A percentile compares a stretch with the other conserved stretches of the same genome.
phyloP scores from a whole-genome alignment of 2,113 vertebrate species.

The Gymnogyps californianus region DNA sequence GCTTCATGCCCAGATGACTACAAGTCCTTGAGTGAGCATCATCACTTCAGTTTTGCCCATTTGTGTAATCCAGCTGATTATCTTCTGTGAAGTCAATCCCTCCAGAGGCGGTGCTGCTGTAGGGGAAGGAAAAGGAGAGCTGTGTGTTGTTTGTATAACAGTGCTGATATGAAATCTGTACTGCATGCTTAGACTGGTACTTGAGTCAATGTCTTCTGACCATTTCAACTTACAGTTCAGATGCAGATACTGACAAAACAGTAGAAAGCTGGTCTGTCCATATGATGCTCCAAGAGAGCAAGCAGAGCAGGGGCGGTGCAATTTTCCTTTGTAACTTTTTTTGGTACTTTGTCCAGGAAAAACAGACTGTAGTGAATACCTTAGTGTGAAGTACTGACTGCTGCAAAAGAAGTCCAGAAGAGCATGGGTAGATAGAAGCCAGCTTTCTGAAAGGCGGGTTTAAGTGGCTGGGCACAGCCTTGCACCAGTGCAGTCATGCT shows the following conservation, averaged over 20 bases:
- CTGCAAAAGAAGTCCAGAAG: background rate
- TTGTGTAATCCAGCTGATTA: background rate
- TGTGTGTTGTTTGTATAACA: background rate
- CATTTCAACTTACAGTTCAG: background rate
- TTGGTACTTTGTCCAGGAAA: background rate
- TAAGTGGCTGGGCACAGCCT: background rate
- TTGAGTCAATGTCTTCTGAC: background rate
- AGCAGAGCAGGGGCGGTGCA: background rate
- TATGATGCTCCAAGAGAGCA: background rate
- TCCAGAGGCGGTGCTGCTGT: background rate
- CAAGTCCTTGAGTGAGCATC: background rate
- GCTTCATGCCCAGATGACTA: background rate
- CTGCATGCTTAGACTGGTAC: rapidly evolving
- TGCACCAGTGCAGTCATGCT: background rate
- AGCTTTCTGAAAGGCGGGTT: background rate
- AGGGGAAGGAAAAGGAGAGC: background rate
- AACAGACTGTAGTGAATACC: background rate
- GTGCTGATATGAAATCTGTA: background rate
- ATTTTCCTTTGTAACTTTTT: background rate
- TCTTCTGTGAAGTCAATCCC: background rate
- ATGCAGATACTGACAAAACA: background rate
- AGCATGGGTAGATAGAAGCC: background rate
- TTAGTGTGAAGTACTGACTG: background rate
- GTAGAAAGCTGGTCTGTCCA: background rate
- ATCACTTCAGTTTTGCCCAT: background rate